A percentile compares a stretch with the other conserved stretches of the same genome.
Evolutionary conservation across 2,113 vertebrate genomes (phyloP).

Genomic region (Verasper variegatus): DNA sequence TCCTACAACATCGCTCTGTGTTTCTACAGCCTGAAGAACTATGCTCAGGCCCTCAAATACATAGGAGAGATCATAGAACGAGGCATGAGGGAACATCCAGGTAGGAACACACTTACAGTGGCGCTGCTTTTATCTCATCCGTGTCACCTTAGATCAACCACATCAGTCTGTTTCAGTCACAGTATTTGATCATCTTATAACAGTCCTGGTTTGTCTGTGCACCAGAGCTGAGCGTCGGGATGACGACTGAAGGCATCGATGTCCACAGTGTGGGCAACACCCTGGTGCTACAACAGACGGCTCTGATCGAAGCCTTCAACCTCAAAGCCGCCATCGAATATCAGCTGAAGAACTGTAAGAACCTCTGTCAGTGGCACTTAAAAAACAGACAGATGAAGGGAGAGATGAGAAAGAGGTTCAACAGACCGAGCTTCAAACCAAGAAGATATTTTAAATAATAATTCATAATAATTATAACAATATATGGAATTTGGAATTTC

Average conservation of each 20-base stretch:
- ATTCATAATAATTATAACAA: too few species aligned
- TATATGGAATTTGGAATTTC: too few species aligned
- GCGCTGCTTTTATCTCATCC: background rate
- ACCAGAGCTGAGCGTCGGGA: slow-evolving; percentile 90
- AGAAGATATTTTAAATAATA: too few species aligned
- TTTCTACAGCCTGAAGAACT: slow-evolving; percentile 89
- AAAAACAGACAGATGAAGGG: background rate
- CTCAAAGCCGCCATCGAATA: slow-evolving; percentile 96
- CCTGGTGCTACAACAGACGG: slow-evolving; percentile 90
- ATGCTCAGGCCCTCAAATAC: slow-evolving; percentile 86
- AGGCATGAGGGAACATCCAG: slow-evolving; percentile 92
- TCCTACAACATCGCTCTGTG: slow-evolving; percentile 94
- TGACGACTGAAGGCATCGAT: slow-evolving; percentile 93
- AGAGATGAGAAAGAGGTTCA: background rate
- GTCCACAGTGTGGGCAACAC: slow-evolving; percentile 96
- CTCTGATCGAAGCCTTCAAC: slow-evolving; percentile 96
- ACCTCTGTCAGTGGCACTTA: background rate
- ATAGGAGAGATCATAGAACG: slow-evolving; percentile 90
- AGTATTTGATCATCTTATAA: background rate
- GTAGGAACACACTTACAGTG: slow-evolving; percentile 49
- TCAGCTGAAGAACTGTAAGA: slow-evolving; percentile 88
- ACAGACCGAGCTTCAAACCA: too few species aligned
- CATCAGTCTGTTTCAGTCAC: background rate
- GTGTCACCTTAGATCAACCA: background rate
- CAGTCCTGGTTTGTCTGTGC: background rate